A percentile compares a stretch with the other conserved stretches of the same genome.
phyloP scores from a whole-genome alignment of 2,797 vertebrate genomes.

The Denticeps clupeoides region DNA sequence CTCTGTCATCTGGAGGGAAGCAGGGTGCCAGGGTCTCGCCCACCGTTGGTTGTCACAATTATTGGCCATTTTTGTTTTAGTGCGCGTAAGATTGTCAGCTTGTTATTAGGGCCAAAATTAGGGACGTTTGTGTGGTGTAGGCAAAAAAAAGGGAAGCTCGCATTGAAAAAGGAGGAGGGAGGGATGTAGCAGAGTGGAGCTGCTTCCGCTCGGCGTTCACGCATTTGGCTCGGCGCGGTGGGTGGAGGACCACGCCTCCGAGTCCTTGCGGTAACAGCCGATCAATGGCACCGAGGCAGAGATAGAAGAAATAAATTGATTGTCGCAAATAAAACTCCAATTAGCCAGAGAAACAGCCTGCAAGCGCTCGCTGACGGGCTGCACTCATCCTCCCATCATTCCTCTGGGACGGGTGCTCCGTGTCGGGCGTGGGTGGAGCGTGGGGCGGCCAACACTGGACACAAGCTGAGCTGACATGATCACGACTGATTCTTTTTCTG shows the following conservation, averaged over 20 bases:
- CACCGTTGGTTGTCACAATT: too few species aligned
- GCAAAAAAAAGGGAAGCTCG: too few species aligned
- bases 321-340: conserved; percentile 70
- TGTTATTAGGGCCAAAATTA: too few species aligned
- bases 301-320: conserved; percentile 65
- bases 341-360: conserved; percentile 54
- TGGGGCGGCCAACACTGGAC: background rate
- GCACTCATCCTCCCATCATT: conserved; percentile 50
- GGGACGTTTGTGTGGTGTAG: too few species aligned
- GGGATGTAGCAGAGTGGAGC: too few species aligned
- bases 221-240: conserved; percentile 8
- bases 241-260: conserved; percentile 46
- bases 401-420: conserved; percentile 25
- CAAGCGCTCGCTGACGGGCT: conserved; percentile 32
- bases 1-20: background rate
- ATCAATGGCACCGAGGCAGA: conserved; percentile 54
- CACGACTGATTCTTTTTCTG: too few species aligned
- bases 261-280: conserved; percentile 50
- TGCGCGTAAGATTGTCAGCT: too few species aligned
- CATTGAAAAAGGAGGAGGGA: too few species aligned
- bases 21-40: background rate
- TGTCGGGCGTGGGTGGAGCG: conserved; percentile 21
- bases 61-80: too few species aligned
- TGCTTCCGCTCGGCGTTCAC: too few species aligned
- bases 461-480: conserved; percentile 27